Percentiles rank a stretch among this genome's conserved stretches.
phyloP scores from a whole-genome alignment of 2,113 vertebrate species.

The Carassius gibelio region DNA sequence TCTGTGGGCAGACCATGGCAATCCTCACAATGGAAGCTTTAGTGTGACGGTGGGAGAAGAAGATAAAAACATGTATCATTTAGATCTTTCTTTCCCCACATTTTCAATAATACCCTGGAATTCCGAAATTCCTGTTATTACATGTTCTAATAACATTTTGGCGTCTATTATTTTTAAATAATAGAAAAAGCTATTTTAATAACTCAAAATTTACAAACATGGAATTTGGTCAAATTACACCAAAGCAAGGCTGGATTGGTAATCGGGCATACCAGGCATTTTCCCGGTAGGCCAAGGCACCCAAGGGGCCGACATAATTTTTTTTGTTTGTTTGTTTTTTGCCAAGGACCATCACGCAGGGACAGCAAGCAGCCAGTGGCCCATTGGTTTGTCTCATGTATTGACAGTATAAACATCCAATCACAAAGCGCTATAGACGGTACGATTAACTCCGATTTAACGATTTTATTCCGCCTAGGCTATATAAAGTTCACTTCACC shows the following conservation, averaged over 20 bases:
- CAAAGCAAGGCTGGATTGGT: neutral
- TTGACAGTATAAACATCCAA: no score
- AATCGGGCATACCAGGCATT: no score
- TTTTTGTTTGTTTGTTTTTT: no score
- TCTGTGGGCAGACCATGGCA: neutral
- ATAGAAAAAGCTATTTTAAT: neutral
- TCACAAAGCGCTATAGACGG: no score
- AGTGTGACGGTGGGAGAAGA: neutral
- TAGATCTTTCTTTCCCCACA: neutral
- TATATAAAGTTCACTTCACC: no score
- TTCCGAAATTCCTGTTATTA: neutral
- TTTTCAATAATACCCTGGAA: neutral
- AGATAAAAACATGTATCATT: slow-evolving; percentile 6
- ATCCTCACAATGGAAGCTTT: neutral
- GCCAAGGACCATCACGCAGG: no score
- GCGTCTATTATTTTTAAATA: neutral
- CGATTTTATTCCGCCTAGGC: no score
- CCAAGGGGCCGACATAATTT: no score
- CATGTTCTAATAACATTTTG: neutral
- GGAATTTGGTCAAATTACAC: neutral
- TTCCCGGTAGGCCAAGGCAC: no score
- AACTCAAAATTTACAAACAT: neutral
- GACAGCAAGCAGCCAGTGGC: no score
- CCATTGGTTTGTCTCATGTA: no score
- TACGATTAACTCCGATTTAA: no score